Conservation (phyloP, 2,113 vertebrate species). For the Donacobius atricapilla region DNA sequence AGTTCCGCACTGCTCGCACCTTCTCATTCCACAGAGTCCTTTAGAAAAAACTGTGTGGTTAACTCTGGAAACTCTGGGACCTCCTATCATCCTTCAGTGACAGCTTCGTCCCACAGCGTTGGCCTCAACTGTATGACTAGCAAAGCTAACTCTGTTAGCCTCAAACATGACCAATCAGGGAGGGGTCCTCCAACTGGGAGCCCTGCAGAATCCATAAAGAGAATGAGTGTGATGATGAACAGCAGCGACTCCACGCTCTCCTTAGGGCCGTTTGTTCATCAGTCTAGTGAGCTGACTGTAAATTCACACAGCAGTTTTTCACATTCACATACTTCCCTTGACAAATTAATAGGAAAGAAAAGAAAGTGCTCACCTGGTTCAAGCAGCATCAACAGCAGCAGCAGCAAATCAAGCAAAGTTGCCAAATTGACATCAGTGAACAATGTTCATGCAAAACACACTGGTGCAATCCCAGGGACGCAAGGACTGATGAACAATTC, state of each 20-base stretch:
- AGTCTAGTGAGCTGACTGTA: slow-evolving; percentile 82
- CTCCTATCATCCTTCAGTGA: slow-evolving; percentile 79
- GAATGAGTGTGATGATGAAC: slow-evolving; percentile 99
- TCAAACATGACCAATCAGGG: slow-evolving; percentile 86
- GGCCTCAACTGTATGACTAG: slow-evolving; percentile 87
- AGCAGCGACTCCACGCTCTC: slow-evolving; percentile 95
- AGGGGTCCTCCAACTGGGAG: slow-evolving; percentile 85
- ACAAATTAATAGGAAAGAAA: slow-evolving; percentile 90
- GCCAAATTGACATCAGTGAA: slow-evolving; percentile 90
- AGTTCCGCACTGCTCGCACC: slow-evolving; percentile 82
- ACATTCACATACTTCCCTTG: slow-evolving; percentile 80
- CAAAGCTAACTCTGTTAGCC: slow-evolving; percentile 83
- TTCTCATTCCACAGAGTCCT: slow-evolving; percentile 86
- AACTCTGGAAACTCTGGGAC: slow-evolving; percentile 87
- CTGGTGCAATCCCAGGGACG: slow-evolving; percentile 85
- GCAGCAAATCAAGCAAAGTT: slow-evolving; percentile 86
- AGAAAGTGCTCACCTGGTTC: slow-evolving; percentile 88
- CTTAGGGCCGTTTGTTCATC: slow-evolving; percentile 93
- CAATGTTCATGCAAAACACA: slow-evolving; percentile 91
- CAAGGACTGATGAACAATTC: slow-evolving; percentile 89
- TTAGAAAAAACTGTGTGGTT: slow-evolving; percentile 91
- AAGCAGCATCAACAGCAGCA: slow-evolving; percentile 75
- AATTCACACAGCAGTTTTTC: slow-evolving; percentile 77
- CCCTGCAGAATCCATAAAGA: slow-evolving; percentile 93
- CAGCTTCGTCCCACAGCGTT: slow-evolving; percentile 81